These are phyloP conservation scores for Sarcophaga variegata DNA, from an alignment of 2,888 invertebrate species.

Conservation along the genomic window DNA sequence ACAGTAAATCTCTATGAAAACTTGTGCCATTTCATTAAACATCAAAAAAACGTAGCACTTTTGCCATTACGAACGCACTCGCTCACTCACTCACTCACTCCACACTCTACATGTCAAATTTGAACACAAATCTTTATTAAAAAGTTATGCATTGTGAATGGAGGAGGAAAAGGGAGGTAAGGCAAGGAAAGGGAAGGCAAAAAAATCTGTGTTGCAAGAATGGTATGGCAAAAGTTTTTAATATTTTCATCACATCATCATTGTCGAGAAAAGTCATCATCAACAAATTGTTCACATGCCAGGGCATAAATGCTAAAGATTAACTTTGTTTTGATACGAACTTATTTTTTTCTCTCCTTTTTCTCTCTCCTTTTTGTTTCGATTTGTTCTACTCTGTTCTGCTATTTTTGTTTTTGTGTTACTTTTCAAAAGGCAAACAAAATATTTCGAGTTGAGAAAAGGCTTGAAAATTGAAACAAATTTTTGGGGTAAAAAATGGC, in stretches of 20 bases:
- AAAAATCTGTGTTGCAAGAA: constrained; percentile 11
- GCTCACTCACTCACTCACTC: not conserved
- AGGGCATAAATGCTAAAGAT: constrained; percentile 34
- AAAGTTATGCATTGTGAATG: not conserved
- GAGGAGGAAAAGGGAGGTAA: not conserved
- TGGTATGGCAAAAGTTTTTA: constrained; percentile 14
- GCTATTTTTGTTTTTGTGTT: not conserved
- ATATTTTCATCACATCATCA: constrained; percentile 57
- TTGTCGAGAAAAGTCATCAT: constrained; percentile 34
- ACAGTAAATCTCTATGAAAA: too few species aligned
- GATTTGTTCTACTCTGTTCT: not conserved
- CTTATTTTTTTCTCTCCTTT: not conserved
- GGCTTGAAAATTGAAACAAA: not conserved
- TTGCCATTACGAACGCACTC: not conserved
- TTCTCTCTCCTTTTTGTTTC: not conserved
- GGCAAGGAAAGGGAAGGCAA: not conserved
- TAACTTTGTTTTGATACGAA: constrained; percentile 38
- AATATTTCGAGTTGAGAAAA: constrained; percentile 12
- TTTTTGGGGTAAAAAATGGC: not conserved
- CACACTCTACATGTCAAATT: not conserved
- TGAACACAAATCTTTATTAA: constrained; percentile 10
- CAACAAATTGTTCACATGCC: constrained; percentile 38
- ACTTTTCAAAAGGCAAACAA: not conserved
- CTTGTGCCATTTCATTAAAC: not conserved
- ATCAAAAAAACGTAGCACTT: not conserved